phyloP scores from a whole-genome alignment of 1,140 invertebrate species.

The Pogonomyrmex barbatus region DNA sequence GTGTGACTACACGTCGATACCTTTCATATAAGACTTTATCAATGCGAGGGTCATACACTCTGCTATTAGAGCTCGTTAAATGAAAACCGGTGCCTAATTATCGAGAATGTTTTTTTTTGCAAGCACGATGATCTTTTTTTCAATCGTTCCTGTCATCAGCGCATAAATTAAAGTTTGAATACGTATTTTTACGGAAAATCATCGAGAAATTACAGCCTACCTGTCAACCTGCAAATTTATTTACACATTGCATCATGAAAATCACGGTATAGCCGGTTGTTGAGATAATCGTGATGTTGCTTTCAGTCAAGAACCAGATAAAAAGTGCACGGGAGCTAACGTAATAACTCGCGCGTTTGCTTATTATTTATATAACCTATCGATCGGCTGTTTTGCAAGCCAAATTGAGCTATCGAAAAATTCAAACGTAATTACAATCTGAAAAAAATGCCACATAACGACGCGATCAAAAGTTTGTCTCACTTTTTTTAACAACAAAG shows the following conservation, averaged over 20 bases:
- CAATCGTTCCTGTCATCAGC: not conserved
- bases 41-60: not conserved
- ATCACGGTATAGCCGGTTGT: slow-evolving; percentile 52
- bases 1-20: not conserved
- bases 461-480: not conserved
- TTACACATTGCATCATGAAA: slow-evolving; percentile 33
- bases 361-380: slow-evolving; percentile 60
- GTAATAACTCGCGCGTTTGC: slow-evolving; percentile 21
- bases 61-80: slow-evolving; percentile 28
- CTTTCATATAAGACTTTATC: not conserved
- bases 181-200: slow-evolving; percentile 22
- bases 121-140: not conserved
- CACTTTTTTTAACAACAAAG: not conserved
- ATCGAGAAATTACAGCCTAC: slow-evolving; percentile 27
- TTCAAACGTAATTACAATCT: not conserved
- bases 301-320: slow-evolving; percentile 53
- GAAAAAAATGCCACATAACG: not conserved
- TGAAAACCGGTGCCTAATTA: slow-evolving; percentile 54
- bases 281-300: slow-evolving; percentile 68
- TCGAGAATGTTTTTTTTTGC: not conserved
- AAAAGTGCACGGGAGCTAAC: not conserved
- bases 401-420: slow-evolving; percentile 35
- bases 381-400: slow-evolving; percentile 20
- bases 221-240: slow-evolving; percentile 10
- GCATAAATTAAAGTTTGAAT: slow-evolving; percentile 28